These are phyloP conservation scores for Aphodius granarius DNA, from an alignment of 2,888 invertebrate genomes.

Conservation along the genomic window DNA sequence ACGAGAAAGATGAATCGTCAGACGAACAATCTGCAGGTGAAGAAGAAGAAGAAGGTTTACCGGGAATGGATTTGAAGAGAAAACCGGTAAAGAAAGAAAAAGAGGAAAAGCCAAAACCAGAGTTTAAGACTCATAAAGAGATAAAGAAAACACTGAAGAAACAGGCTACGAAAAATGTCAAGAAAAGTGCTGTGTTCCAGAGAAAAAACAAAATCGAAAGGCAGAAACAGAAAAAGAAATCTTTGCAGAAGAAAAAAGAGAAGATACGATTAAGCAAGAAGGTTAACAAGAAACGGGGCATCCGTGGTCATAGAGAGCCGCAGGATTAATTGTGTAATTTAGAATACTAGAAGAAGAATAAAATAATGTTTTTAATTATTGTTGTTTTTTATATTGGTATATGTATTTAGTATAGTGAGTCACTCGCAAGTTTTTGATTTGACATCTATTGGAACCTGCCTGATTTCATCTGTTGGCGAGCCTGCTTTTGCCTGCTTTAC, in stretches of 20 bases:
- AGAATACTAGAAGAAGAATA: too few relatives aligned
- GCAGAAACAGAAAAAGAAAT: constrained; percentile 70
- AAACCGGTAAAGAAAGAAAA: constrained; percentile 44
- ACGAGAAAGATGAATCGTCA: constrained; percentile 43
- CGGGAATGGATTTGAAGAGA: constrained; percentile 56
- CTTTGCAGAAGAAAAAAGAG: constrained; percentile 54
- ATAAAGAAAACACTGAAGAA: constrained; percentile 70
- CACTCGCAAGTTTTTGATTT: too few relatives aligned
- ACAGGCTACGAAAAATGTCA: constrained; percentile 71
- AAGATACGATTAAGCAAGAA: constrained; percentile 50
- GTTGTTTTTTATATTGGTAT: too few relatives aligned
- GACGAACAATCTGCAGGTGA: constrained; percentile 39
- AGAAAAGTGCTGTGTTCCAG: constrained; percentile 77
- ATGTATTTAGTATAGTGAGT: too few relatives aligned
- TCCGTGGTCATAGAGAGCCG: constrained; percentile 32
- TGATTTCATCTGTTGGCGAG: not conserved
- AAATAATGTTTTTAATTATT: too few relatives aligned
- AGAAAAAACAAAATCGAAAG: constrained; percentile 73
- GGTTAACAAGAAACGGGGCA: constrained; percentile 53
- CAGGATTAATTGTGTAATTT: not conserved
- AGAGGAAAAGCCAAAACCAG: constrained; percentile 42
- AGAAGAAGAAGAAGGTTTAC: constrained; percentile 48
- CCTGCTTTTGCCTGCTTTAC: not conserved
- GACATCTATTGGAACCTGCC: too few relatives aligned
- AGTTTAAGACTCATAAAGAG: constrained; percentile 63